Evolutionary conservation across 2,113 vertebrate species (phyloP).

Genomic region (Rhabdornis inornatus): DNA sequence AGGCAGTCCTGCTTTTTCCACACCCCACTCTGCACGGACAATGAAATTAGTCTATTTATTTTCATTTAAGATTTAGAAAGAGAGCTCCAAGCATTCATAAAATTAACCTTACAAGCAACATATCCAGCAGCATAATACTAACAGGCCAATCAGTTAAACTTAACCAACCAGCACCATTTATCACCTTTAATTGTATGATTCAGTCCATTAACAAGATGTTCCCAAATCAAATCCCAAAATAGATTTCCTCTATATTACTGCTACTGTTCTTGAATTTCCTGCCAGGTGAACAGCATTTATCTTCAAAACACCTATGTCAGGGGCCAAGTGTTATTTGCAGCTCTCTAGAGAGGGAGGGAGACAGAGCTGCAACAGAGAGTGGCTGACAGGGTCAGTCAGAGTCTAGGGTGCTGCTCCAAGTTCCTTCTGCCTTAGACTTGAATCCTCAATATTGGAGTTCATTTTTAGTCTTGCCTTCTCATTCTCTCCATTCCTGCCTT

Average conservation of each 20-base stretch:
- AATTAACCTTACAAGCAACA: constrained; percentile 2
- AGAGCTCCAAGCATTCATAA: not conserved
- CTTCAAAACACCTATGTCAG: not conserved
- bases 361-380: not conserved
- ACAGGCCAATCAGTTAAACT: not conserved
- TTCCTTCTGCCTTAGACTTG: not conserved
- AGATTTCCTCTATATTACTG: not conserved
- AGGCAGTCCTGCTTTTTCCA: not conserved
- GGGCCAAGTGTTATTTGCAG: not conserved
- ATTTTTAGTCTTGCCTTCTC: not conserved
- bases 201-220: not conserved
- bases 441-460: not conserved
- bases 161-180: not conserved
- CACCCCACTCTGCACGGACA: not conserved
- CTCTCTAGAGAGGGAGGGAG: not conserved
- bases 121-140: not conserved
- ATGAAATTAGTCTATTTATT: not conserved
- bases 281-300: not conserved
- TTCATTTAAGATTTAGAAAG: constrained; percentile 12
- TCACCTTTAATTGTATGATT: not conserved
- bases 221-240: not conserved
- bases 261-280: not conserved
- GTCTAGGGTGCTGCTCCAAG: not conserved
- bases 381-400: not conserved
- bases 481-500: not conserved